These are phyloP conservation scores for Amiota minor DNA, from an alignment of 2,888 invertebrate species.

Conservation along the genomic window DNA sequence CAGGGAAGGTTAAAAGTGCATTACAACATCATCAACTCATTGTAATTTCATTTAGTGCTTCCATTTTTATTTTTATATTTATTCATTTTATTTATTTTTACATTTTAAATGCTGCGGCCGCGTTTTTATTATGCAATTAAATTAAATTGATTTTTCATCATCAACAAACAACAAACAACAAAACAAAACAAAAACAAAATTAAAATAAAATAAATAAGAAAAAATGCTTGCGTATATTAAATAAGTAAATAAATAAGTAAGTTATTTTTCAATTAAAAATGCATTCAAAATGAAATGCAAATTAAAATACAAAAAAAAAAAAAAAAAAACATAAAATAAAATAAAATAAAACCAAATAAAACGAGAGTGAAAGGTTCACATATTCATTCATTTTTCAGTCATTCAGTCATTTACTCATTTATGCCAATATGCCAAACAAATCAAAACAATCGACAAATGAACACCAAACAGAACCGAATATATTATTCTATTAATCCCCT, in stretches of 20 bases:
- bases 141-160: conserved; percentile 17
- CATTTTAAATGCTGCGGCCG: neutral
- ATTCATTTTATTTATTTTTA: too few relatives aligned
- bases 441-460: too few relatives aligned
- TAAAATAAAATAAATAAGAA: conserved; percentile 20
- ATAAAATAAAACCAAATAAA: neutral
- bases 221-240: conserved; percentile 1
- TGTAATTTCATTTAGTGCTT: neutral
- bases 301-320: conserved; percentile 6
- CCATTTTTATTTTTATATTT: neutral
- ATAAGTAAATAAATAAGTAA: conserved; percentile 12
- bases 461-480: too few relatives aligned
- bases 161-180: conserved; percentile 1
- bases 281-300: neutral
- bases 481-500: too few relatives aligned
- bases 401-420: neutral
- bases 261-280: conserved; percentile 29
- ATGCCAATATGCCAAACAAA: neutral
- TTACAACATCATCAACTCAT: too few relatives aligned
- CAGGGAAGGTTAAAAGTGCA: too few relatives aligned
- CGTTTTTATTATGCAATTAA: conserved; percentile 21
- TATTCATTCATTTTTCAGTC: neutral
- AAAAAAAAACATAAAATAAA: too few relatives aligned
- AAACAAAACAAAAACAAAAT: neutral
- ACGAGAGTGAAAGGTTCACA: neutral